Evolutionary conservation across 2,888 invertebrate genomes (phyloP), one percentile per base, ranked within the genome.

Genomic region (Copidosoma aretas): DNA sequence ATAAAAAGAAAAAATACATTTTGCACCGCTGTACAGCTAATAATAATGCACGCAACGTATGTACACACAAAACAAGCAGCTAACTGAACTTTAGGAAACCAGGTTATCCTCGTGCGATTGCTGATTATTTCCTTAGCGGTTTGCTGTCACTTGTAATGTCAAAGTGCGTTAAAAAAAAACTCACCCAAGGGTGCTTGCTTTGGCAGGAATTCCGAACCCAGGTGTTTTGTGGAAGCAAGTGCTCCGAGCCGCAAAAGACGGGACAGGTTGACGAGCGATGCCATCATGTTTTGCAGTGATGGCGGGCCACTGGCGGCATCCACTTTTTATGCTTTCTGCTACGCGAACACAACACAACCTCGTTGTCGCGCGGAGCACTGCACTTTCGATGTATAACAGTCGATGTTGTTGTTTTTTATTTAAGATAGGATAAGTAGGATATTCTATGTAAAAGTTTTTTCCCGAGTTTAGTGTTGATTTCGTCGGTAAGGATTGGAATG

Each of bases 251-350:
- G 73, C 41, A 80, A 71, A 46, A 77, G 22, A 32, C 73, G 77
- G n/a, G 77, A 73, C 32, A 79, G 76, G 43, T 73, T 73, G 51
- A 73, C 49, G 14, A 80, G 57, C 19, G 75, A 77, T 68, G 78
- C 77, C 81, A 81, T 81, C 60, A 52, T 32, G 32, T 32, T 32
- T 32, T 8, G 32, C 3, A 32, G 32, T 32, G n/a, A n/a, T n/a
- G n/a, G n/a, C n/a, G n/a, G n/a, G n/a, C n/a, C n/a, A n/a, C n/a
- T n/a, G n/a, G 32, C 32, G 8, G 8, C 32, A 32, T 32, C 32
- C 32, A 8, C 32, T 5, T 32, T 32, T 32, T 8, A 32, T 32
- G 3, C 32, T 32, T 32, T 32, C 32, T 32, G 32, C 32, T 32
- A 32, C 4, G 32, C 32, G 32, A 32, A 32, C 32, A 32, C 8